These are phyloP conservation scores for Formica exsecta DNA, from an alignment of 1,140 invertebrate species.

Conservation along the genomic window DNA sequence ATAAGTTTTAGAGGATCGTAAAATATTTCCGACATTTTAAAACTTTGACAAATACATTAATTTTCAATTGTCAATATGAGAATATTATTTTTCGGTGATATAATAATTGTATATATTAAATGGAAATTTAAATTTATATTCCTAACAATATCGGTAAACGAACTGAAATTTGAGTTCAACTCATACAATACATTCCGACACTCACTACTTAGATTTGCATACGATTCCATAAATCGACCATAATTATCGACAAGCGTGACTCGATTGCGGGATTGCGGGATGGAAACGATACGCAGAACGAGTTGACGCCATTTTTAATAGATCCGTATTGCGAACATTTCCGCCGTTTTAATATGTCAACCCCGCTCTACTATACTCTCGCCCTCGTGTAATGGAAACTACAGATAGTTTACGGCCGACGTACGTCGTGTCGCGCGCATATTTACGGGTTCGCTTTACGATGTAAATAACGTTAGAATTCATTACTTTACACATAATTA, in stretches of 20 bases:
- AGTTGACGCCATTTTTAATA: slow-evolving; percentile 57
- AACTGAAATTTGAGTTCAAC: not conserved
- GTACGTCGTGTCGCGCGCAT: not conserved
- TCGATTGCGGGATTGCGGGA: slow-evolving; percentile 11
- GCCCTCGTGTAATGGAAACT: slow-evolving; percentile 20
- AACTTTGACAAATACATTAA: not conserved
- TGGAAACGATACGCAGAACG: slow-evolving; percentile 22
- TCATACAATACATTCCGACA: slow-evolving; percentile 21
- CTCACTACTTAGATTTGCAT: slow-evolving; percentile 11
- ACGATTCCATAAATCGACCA: slow-evolving; percentile 41
- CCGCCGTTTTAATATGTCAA: slow-evolving; percentile 65
- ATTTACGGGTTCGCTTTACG: slow-evolving; percentile 66
- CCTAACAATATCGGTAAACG: not conserved
- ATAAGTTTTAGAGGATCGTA: not conserved
- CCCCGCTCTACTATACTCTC: not conserved
- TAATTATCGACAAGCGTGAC: slow-evolving; percentile 23
- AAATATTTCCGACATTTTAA: not conserved
- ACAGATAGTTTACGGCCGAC: slow-evolving; percentile 39
- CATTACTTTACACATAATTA: slow-evolving; percentile 70
- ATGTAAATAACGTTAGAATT: slow-evolving; percentile 66
- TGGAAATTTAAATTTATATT: not conserved
- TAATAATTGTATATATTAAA: not conserved
- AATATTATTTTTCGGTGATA: not conserved
- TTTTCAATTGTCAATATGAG: not conserved
- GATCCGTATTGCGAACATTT: slow-evolving; percentile 23